Evolutionary conservation across 2,888 invertebrate species (phyloP).

Genomic region (Nymphalis urticae): DNA sequence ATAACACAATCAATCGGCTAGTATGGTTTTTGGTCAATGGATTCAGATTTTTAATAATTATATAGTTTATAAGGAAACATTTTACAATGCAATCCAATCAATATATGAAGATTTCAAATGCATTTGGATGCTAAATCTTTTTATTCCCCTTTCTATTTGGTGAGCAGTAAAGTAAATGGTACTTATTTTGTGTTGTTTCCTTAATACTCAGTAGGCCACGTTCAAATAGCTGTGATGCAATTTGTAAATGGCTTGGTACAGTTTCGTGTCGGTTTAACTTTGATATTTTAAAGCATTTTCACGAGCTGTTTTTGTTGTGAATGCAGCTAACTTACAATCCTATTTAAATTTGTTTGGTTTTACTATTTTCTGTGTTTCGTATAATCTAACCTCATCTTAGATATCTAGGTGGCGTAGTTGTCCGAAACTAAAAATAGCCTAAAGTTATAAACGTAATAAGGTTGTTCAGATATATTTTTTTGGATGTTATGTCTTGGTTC

Average conservation of each 20-base stretch:
- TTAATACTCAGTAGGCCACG: conserved; percentile 38
- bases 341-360: background rate
- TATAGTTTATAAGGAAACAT: too few relatives aligned
- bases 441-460: too few relatives aligned
- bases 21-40: too few relatives aligned
- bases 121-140: background rate
- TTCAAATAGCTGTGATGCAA: conserved; percentile 36
- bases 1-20: too few relatives aligned
- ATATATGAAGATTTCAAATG: background rate
- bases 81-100: too few relatives aligned
- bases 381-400: too few relatives aligned
- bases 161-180: conserved; percentile 3
- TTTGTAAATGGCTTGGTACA: conserved; percentile 29
- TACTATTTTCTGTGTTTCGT: too few relatives aligned
- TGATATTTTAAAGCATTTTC: conserved; percentile 19
- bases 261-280: conserved; percentile 28
- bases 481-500: too few relatives aligned
- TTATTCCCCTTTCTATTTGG: conserved; percentile 22
- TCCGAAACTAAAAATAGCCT: too few relatives aligned
- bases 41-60: too few relatives aligned
- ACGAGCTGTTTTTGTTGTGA: background rate
- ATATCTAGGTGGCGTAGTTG: too few relatives aligned
- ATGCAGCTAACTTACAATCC: background rate
- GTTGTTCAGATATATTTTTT: too few relatives aligned
- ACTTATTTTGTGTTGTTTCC: conserved; percentile 26